phyloP scores from a whole-genome alignment of 2,888 invertebrate genomes.

The Aporophyla nigra region DNA sequence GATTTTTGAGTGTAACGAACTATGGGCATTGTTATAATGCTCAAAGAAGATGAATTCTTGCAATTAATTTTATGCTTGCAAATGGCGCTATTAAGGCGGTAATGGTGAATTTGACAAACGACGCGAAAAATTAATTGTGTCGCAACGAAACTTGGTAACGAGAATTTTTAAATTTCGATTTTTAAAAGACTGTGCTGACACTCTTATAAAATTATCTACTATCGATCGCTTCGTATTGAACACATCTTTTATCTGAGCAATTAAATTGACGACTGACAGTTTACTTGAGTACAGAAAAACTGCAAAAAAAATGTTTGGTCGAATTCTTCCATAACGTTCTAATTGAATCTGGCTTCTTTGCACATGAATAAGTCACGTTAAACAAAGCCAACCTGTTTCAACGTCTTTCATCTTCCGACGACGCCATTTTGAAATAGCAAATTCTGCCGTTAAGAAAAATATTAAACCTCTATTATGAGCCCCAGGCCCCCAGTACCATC shows the following conservation, averaged over 20 bases:
- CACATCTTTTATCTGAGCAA: no score
- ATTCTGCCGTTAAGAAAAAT: neutral
- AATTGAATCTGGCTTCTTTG: neutral
- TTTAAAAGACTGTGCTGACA: no score
- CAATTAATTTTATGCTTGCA: slow-evolving; percentile 54
- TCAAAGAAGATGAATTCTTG: slow-evolving; percentile 40
- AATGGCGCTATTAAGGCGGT: slow-evolving; percentile 40
- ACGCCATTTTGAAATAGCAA: slow-evolving; percentile 6
- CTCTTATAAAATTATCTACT: no score
- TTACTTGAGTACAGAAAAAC: no score
- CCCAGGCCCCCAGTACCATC: no score
- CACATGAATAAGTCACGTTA: neutral
- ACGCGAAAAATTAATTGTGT: slow-evolving; percentile 28
- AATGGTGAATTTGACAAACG: slow-evolving; percentile 42
- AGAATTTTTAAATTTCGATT: no score
- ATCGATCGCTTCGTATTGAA: no score
- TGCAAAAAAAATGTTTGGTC: no score
- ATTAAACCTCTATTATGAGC: no score
- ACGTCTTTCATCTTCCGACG: neutral
- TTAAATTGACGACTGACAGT: no score
- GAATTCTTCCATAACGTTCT: neutral
- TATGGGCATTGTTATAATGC: slow-evolving; percentile 52
- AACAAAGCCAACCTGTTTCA: neutral
- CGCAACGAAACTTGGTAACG: slow-evolving; percentile 1
- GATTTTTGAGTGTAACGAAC: slow-evolving; percentile 59